These are phyloP conservation scores for Pygoscelis antarcticus DNA, from an alignment of 2,113 vertebrate species.

Conservation along the genomic window DNA sequence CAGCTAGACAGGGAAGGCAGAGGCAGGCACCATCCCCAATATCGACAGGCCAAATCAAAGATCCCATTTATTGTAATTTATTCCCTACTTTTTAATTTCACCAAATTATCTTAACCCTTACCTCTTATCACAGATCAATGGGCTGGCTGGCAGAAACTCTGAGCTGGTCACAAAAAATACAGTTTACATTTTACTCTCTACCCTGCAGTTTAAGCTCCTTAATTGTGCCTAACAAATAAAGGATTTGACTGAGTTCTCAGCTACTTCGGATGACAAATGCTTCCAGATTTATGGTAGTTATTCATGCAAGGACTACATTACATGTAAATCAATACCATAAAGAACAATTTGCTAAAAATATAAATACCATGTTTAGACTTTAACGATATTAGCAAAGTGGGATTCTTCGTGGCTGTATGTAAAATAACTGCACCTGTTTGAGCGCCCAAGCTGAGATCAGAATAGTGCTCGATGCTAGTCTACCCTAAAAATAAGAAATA, in stretches of 20 bases:
- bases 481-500: not conserved
- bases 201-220: not conserved
- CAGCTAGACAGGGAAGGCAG: not conserved
- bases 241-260: slow-evolving; percentile 35
- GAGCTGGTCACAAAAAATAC: not conserved
- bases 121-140: not conserved
- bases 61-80: not conserved
- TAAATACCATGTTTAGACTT: slow-evolving; percentile 31
- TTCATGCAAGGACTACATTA: slow-evolving; percentile 28
- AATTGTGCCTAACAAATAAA: not conserved
- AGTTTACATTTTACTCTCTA: not conserved
- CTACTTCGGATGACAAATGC: slow-evolving; percentile 28
- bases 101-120: slow-evolving; percentile 19
- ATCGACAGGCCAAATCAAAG: not conserved
- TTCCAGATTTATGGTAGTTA: slow-evolving; percentile 46
- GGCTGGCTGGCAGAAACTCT: not conserved
- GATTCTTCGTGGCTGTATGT: not conserved
- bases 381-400: not conserved
- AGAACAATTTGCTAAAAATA: slow-evolving; percentile 70
- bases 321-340: slow-evolving; percentile 62
- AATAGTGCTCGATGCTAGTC: not conserved
- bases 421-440: slow-evolving; percentile 6
- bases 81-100: not conserved
- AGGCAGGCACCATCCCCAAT: not conserved
- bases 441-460: not conserved